phyloP scores from a whole-genome alignment of 2,113 vertebrate genomes.

The Turnix velox region DNA sequence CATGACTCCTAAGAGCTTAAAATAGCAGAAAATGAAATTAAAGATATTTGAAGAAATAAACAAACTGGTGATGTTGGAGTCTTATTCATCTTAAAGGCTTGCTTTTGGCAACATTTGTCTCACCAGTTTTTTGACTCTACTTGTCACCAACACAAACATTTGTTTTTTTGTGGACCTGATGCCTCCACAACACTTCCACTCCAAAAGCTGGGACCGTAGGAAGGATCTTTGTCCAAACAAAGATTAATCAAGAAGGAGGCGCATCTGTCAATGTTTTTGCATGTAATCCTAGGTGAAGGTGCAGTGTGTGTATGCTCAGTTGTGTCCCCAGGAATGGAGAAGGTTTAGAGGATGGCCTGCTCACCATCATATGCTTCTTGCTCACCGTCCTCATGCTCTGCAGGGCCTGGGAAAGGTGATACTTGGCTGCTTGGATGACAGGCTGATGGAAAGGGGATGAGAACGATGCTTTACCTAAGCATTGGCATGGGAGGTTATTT shows the following conservation, averaged over 20 bases:
- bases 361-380: not conserved
- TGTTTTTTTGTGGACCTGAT: not conserved
- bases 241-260: not conserved
- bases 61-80: not conserved
- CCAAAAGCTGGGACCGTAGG: not conserved
- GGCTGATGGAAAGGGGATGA: not conserved
- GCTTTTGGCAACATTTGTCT: not conserved
- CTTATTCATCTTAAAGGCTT: not conserved
- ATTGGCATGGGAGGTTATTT: not conserved
- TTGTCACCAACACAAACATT: not conserved
- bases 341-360: not conserved
- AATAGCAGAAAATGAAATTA: conserved; percentile 26
- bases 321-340: not conserved
- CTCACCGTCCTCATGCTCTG: not conserved
- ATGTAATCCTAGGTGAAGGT: not conserved
- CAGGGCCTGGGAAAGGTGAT: not conserved
- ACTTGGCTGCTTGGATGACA: accelerated
- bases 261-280: not conserved
- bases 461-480: not conserved
- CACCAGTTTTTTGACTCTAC: not conserved
- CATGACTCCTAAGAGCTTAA: not conserved
- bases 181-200: not conserved
- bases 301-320: not conserved
- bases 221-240: not conserved
- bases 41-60: conserved; percentile 1